Percentiles rank a stretch among this genome's conserved stretches.
Evolutionary conservation across 2,797 vertebrate genomes (phyloP).

Genomic region (Enteromius paludinosus): DNA sequence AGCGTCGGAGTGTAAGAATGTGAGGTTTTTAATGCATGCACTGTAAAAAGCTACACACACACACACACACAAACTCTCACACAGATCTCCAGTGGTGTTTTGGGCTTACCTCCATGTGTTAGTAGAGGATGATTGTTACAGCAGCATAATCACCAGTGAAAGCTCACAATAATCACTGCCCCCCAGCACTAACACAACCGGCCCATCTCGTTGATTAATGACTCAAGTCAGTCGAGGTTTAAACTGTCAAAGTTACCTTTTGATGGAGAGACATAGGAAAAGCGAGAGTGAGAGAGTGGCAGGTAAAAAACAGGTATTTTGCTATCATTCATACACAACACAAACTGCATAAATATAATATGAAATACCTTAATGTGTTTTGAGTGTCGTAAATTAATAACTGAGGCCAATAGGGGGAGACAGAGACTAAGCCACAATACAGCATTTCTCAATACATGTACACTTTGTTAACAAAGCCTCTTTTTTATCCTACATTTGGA

Average conservation of each 20-base stretch:
- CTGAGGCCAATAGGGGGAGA: conserved; percentile 73
- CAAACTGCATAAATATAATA: neutral
- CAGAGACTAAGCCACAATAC: conserved; percentile 63
- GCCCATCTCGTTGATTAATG: conserved; percentile 75
- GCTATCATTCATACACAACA: neutral
- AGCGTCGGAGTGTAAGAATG: neutral
- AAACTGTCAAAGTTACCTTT: neutral
- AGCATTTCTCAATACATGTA: neutral
- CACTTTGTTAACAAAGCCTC: neutral
- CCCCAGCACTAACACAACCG: conserved; percentile 60
- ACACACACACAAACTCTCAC: neutral
- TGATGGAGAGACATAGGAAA: neutral
- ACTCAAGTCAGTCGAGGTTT: conserved; percentile 34
- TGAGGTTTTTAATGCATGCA: neutral
- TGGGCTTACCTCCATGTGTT: conserved; percentile 35
- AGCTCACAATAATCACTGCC: conserved; percentile 65
- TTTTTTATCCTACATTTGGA: neutral
- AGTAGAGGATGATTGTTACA: conserved; percentile 55
- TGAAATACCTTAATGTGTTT: neutral
- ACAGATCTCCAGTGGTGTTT: conserved; percentile 49
- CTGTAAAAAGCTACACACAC: neutral
- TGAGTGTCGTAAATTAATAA: neutral
- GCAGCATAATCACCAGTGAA: conserved; percentile 54
- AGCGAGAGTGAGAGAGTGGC: too few relatives aligned
- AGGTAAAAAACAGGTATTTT: neutral